Evolutionary conservation across 2,888 invertebrate species (phyloP).

Genomic region (Schizotus pectinicornis): DNA sequence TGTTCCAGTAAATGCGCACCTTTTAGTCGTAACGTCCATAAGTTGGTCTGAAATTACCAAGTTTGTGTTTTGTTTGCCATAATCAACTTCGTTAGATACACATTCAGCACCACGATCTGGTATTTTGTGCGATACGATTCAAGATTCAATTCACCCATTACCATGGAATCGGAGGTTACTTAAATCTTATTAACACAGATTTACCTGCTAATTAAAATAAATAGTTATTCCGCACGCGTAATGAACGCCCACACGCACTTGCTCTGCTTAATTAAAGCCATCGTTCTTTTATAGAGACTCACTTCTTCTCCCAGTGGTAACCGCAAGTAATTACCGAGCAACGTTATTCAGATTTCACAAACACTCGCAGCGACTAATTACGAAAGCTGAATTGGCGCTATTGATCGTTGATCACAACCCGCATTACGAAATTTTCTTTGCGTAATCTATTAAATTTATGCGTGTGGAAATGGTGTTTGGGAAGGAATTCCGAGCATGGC

Average conservation of each 20-base stretch:
- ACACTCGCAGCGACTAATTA: too few species aligned
- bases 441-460: conserved; percentile 22
- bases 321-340: too few species aligned
- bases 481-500: conserved; percentile 18
- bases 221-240: neutral
- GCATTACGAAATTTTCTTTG: neutral
- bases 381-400: too few species aligned
- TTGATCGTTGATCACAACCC: too few species aligned
- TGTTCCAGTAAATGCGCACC: too few species aligned
- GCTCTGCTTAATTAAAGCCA: too few species aligned
- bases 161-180: conserved; percentile 12
- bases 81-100: conserved; percentile 2
- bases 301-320: too few species aligned
- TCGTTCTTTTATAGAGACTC: too few species aligned
- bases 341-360: too few species aligned
- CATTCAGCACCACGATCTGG: conserved; percentile 5
- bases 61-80: conserved; percentile 1
- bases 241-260: too few species aligned
- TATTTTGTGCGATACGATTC: conserved; percentile 10
- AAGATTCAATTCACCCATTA: conserved; percentile 6
- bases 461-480: conserved; percentile 19
- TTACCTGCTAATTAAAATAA: conserved; percentile 13
- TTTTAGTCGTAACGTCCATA: too few species aligned
- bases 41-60: too few species aligned
- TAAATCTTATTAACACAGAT: conserved; percentile 12